These are phyloP conservation scores for Thamnophis sirtalis DNA, from an alignment of 2,113 vertebrate species.

Conservation along the genomic window DNA sequence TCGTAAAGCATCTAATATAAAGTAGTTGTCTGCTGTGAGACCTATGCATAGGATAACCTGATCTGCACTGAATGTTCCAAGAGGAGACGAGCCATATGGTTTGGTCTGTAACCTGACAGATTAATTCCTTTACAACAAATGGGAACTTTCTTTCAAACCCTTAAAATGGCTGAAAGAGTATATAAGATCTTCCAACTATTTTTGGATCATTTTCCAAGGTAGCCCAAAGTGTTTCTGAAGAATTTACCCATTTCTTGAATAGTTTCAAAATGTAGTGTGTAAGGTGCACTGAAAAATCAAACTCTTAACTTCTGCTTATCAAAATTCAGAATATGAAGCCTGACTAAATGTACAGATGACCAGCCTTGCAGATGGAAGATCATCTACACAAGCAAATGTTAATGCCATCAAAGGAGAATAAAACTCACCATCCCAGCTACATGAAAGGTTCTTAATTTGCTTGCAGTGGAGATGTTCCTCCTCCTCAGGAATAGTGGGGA, in stretches of 20 bases:
- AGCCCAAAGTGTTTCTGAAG: neutral
- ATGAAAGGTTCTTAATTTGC: constrained; percentile 31
- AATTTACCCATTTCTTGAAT: neutral
- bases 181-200: neutral
- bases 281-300: neutral
- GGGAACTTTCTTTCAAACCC: neutral
- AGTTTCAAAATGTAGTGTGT: neutral
- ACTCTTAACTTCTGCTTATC: neutral
- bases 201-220: neutral
- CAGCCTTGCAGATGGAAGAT: no score
- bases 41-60: neutral
- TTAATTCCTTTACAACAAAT: neutral
- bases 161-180: neutral
- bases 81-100: neutral
- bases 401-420: neutral
- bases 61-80: neutral
- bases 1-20: neutral
- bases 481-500: constrained; percentile 75
- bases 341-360: neutral
- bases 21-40: neutral
- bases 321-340: neutral
- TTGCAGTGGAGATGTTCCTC: constrained; percentile 54
- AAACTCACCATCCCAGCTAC: constrained; percentile 63
- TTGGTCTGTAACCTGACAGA: neutral
- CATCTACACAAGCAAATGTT: neutral